Percentiles rank a stretch among this genome's conserved stretches.
These are phyloP conservation scores for Sussaba pulchella DNA, from an alignment of 2,888 invertebrate genomes.

Conservation along the genomic window DNA sequence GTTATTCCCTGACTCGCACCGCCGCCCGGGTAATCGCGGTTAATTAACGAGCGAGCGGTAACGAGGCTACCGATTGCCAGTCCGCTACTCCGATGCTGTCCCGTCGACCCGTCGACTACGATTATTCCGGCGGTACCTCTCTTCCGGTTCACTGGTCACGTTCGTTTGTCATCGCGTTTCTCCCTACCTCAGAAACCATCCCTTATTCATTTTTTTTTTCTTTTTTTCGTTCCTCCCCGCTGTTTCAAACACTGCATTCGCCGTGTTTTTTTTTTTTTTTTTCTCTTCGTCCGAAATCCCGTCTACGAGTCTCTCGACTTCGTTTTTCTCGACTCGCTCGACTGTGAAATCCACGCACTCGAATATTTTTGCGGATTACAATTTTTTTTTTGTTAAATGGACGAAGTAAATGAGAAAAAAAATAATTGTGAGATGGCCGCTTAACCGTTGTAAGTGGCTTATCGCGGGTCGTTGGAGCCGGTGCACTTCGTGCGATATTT, in stretches of 20 bases:
- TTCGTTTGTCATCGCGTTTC: constrained; percentile 72
- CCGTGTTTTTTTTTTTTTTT: neutral
- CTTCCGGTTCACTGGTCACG: constrained; percentile 75
- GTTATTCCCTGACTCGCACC: constrained; percentile 77
- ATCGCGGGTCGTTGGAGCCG: neutral
- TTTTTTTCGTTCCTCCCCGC: constrained; percentile 28
- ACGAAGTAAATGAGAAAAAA: neutral
- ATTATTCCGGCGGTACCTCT: constrained; percentile 76
- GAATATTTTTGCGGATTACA: constrained; percentile 17
- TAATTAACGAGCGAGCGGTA: constrained; percentile 80
- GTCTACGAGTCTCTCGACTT: constrained; percentile 1
- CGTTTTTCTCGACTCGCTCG: constrained; percentile 25
- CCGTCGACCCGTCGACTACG: constrained; percentile 74
- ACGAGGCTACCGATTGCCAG: constrained; percentile 80
- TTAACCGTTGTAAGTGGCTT: constrained; percentile 26
- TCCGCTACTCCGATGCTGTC: constrained; percentile 60
- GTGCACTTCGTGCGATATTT: constrained; percentile 1
- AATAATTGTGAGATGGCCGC: neutral
- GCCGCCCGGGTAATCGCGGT: constrained; percentile 79
- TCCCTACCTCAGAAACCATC: constrained; percentile 27
- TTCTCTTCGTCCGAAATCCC: constrained; percentile 26
- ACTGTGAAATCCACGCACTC: constrained; percentile 15
- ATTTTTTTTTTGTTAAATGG: too few species aligned
- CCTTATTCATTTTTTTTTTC: constrained; percentile 52
- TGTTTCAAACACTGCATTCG: constrained; percentile 26